Percentiles rank a stretch among this genome's conserved stretches.
phyloP scores from a whole-genome alignment of 1,140 invertebrate genomes.

The Apis laboriosa region DNA sequence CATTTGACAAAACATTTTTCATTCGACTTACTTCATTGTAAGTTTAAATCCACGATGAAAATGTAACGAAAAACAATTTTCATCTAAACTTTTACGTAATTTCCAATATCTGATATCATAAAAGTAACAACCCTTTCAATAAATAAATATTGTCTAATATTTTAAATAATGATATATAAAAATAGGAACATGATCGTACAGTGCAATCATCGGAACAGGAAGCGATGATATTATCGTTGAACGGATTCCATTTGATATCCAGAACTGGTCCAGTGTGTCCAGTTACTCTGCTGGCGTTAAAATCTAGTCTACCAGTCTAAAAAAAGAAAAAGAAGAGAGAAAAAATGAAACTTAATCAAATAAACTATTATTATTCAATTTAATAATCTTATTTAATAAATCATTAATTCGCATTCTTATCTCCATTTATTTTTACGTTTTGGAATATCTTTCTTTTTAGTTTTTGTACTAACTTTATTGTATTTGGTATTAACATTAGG shows the following conservation, averaged over 20 bases:
- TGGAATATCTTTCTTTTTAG: neutral
- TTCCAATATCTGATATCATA: neutral
- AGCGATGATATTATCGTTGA: conserved; percentile 97
- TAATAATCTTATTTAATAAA: neutral
- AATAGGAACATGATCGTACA: conserved; percentile 80
- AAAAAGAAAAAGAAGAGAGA: conserved; percentile 3
- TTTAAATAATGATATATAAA: neutral
- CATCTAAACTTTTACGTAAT: neutral
- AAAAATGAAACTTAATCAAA: neutral
- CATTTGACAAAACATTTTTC: neutral
- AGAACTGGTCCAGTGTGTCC: conserved; percentile 91
- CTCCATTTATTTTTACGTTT: neutral
- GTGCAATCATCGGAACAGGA: conserved; percentile 96
- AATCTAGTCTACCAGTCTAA: conserved; percentile 88
- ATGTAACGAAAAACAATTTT: neutral
- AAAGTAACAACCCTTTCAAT: neutral
- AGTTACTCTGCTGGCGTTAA: conserved; percentile 89
- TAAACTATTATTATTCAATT: neutral
- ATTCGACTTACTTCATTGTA: neutral
- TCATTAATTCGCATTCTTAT: neutral
- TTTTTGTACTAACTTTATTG: no score
- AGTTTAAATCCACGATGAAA: neutral
- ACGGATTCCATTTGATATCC: conserved; percentile 95
- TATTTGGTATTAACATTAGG: neutral
- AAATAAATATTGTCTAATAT: conserved; percentile 1